phyloP scores from a whole-genome alignment of 1,140 invertebrate genomes.

The Acyrthosiphon pisum region DNA sequence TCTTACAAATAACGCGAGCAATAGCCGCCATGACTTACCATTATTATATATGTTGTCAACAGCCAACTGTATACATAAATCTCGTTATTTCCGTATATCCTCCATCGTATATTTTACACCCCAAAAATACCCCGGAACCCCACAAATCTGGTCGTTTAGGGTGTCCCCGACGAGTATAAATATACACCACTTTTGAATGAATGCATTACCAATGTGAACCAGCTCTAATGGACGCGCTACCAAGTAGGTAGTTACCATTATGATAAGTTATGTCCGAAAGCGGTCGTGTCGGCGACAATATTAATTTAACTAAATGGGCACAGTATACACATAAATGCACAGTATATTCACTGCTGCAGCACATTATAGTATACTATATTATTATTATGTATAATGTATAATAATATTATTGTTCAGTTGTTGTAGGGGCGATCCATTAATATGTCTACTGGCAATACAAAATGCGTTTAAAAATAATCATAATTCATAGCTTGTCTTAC shows the following conservation, averaged over 20 bases:
- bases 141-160: slow-evolving; percentile 1
- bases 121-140: neutral
- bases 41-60: neutral
- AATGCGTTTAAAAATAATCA: slow-evolving; percentile 27
- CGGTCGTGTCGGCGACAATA: slow-evolving; percentile 25
- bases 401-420: neutral
- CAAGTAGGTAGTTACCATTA: slow-evolving; percentile 36
- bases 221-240: slow-evolving; percentile 10
- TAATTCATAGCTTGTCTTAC: neutral
- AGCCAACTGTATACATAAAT: neutral
- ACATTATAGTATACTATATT: neutral
- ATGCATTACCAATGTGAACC: slow-evolving; percentile 9
- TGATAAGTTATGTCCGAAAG: slow-evolving; percentile 48
- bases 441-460: neutral
- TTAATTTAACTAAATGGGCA: slow-evolving; percentile 41
- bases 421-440: slow-evolving; percentile 3
- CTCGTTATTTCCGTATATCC: slow-evolving; percentile 27
- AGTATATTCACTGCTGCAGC: neutral
- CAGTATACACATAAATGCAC: neutral
- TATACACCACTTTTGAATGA: slow-evolving; percentile 29
- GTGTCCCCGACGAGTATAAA: neutral
- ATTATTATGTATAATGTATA: neutral
- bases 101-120: neutral
- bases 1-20: neutral
- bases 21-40: neutral